Evolutionary conservation across 2,113 vertebrate genomes (phyloP).

Genomic region (Siniperca chuatsi): DNA sequence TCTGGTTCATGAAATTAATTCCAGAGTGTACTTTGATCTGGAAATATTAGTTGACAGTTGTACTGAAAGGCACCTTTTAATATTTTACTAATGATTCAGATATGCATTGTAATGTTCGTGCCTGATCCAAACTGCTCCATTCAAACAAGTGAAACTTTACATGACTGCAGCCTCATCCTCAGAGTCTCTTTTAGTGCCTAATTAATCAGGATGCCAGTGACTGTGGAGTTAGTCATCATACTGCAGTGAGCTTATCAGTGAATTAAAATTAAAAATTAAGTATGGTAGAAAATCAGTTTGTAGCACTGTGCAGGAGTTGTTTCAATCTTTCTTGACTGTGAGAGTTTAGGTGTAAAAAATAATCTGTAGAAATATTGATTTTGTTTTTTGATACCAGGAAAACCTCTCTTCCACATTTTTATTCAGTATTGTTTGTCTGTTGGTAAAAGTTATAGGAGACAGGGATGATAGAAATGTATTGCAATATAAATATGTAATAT

Average conservation of each 20-base stretch:
- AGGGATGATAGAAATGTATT: background rate
- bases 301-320: background rate
- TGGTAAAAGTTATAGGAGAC: background rate
- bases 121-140: background rate
- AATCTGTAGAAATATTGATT: background rate
- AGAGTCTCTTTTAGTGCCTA: slow-evolving; percentile 38
- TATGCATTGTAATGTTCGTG: background rate
- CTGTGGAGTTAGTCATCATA: accelerated
- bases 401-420: background rate
- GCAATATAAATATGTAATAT: background rate
- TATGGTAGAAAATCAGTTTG: background rate
- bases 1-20: background rate
- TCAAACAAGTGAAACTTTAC: background rate
- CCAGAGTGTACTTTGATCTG: background rate
- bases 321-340: background rate
- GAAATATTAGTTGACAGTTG: background rate
- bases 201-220: slow-evolving; percentile 4
- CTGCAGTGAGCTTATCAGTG: background rate
- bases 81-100: background rate
- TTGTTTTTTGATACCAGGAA: background rate
- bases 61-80: background rate
- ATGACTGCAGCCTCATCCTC: background rate
- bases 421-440: background rate
- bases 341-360: background rate
- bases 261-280: background rate